Conservation (phyloP, 37 sponge, comb jelly and placozoan species). For the Cladorhizidae sp. region DNA sequence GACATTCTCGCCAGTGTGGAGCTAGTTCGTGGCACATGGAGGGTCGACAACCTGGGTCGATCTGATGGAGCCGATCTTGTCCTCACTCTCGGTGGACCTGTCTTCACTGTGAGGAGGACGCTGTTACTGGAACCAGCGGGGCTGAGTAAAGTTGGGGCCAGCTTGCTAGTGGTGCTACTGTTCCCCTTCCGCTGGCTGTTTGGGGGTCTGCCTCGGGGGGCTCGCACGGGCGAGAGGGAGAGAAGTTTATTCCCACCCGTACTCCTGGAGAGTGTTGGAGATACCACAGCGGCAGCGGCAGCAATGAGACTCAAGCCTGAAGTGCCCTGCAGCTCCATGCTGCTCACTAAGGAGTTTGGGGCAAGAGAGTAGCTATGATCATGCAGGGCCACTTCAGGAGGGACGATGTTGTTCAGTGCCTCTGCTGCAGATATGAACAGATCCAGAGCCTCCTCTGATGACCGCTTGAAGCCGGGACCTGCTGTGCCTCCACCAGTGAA, state of each 20-base stretch:
- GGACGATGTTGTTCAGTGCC: constrained; percentile 58
- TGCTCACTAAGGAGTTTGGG: constrained; percentile 38
- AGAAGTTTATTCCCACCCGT: constrained; percentile 29
- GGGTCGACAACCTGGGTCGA: constrained; percentile 30
- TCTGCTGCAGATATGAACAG: constrained; percentile 74
- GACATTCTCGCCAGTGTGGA: constrained; percentile 36
- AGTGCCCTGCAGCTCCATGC: constrained; percentile 61
- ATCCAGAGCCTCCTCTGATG: constrained; percentile 57
- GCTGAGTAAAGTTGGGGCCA: constrained; percentile 67
- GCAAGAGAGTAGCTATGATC: constrained; percentile 78
- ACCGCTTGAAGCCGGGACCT: neutral
- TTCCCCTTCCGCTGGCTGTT: constrained; percentile 57
- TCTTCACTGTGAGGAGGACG: constrained; percentile 56
- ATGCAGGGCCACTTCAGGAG: constrained; percentile 73
- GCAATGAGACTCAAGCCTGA: constrained; percentile 84
- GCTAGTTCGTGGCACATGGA: constrained; percentile 27
- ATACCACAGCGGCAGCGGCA: constrained; percentile 87
- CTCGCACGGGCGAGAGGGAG: constrained; percentile 57
- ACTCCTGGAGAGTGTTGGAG: constrained; percentile 59
- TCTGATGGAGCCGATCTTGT: constrained; percentile 56
- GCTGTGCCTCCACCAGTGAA: no score
- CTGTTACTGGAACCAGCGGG: constrained; percentile 69
- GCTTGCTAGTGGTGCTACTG: constrained; percentile 30
- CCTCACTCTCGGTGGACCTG: constrained; percentile 29
- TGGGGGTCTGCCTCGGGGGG: constrained; percentile 84